Conservation (phyloP, 2,888 invertebrate species). For the Limnephilus rhombicus region DNA sequence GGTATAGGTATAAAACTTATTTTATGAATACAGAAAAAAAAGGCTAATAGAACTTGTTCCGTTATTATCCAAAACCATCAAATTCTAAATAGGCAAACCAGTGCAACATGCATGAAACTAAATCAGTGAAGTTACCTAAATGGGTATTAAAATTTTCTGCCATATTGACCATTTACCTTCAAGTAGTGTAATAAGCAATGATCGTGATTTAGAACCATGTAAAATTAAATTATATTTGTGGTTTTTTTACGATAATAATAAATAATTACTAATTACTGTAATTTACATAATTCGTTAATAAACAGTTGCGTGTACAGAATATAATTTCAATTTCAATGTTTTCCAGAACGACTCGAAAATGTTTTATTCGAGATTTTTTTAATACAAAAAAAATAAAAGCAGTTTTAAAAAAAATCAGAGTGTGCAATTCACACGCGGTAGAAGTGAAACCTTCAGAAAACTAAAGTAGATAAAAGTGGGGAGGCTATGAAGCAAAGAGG, state of each 20-base stretch:
- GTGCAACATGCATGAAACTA: no score
- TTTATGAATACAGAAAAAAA: no score
- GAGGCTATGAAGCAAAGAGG: no score
- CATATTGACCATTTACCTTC: background rate
- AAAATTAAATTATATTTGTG: background rate
- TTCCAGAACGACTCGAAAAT: background rate
- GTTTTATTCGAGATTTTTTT: background rate
- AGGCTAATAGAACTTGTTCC: background rate
- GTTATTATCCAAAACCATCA: background rate
- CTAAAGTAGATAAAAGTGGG: no score
- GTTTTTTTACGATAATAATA: background rate
- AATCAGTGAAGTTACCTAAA: no score
- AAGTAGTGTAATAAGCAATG: background rate
- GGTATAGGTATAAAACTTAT: no score
- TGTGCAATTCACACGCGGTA: no score
- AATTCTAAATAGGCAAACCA: background rate
- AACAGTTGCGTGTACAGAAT: background rate
- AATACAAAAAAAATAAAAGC: no score
- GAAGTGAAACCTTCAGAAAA: no score
- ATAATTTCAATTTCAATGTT: background rate
- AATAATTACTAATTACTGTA: background rate
- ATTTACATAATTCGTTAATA: background rate
- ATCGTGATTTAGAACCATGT: background rate
- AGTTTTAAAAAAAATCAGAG: no score
- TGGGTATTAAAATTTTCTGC: background rate